Evolutionary conservation across 2,888 invertebrate species (phyloP).

Genomic region (Macaria notata): DNA sequence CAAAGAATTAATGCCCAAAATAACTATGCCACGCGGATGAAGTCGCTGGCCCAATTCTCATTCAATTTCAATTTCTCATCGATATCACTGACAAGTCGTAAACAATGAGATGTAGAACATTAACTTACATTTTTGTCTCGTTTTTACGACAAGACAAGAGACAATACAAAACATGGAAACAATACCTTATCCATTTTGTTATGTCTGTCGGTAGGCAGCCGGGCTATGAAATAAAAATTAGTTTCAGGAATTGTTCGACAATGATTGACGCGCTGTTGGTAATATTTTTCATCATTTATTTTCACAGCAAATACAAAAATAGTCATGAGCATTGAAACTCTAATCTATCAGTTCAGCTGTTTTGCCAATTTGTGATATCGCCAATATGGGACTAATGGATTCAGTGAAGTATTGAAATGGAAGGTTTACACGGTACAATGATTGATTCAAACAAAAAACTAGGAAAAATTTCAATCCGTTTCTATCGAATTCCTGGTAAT

Average conservation of each 20-base stretch:
- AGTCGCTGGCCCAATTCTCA: too few relatives aligned
- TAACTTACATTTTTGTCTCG: too few relatives aligned
- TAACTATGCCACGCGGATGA: too few relatives aligned
- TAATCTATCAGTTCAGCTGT: constrained; percentile 10
- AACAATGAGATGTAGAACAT: too few relatives aligned
- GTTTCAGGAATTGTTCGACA: constrained; percentile 3
- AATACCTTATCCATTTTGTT: too few relatives aligned
- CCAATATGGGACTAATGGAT: constrained; percentile 6
- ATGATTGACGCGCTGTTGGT: constrained; percentile 10
- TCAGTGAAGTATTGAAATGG: constrained; percentile 7
- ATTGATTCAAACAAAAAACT: constrained; percentile 21
- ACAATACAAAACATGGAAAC: too few relatives aligned
- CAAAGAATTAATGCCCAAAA: too few relatives aligned
- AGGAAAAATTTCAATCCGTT: not conserved
- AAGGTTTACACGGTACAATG: constrained; percentile 24
- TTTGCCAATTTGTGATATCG: constrained; percentile 7
- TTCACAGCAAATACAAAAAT: not conserved
- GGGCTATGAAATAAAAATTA: not conserved
- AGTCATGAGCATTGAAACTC: constrained; percentile 1
- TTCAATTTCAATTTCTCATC: too few relatives aligned
- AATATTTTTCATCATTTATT: constrained; percentile 10
- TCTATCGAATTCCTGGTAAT: not conserved
- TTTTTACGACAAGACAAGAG: too few relatives aligned
- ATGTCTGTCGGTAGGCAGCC: too few relatives aligned
- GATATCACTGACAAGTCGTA: too few relatives aligned